phyloP scores from a whole-genome alignment of 2,797 vertebrate species.

The Podarcis siculus region DNA sequence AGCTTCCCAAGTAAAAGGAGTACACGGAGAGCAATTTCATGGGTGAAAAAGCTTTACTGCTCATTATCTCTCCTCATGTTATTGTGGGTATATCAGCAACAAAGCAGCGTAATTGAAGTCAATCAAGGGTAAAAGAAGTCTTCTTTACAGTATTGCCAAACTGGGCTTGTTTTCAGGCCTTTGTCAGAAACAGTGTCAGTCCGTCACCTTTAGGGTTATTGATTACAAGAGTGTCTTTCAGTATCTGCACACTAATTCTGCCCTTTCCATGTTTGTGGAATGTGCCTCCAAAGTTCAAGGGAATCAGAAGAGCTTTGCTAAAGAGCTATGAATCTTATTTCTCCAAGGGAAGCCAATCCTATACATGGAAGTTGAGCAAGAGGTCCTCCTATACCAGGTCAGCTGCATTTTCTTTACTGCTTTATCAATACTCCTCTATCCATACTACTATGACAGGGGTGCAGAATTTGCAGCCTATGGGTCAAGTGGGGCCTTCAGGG shows the following conservation, averaged over 20 bases:
- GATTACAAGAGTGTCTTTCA: conserved; percentile 26
- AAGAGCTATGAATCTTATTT: conserved; percentile 33
- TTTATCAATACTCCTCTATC: not conserved
- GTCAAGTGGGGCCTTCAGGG: too few relatives aligned
- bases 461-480: too few relatives aligned
- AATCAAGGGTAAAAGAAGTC: conserved; percentile 63
- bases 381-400: not conserved
- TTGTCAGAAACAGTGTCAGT: conserved; percentile 22
- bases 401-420: not conserved
- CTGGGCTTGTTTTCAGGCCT: not conserved
- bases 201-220: conserved; percentile 15
- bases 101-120: conserved; percentile 67
- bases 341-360: conserved; percentile 5
- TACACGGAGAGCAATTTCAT: conserved; percentile 61
- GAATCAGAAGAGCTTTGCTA: not conserved
- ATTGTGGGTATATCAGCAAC: conserved; percentile 51
- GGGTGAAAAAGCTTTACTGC: conserved; percentile 63
- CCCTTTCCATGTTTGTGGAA: conserved; percentile 28
- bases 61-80: conserved; percentile 66
- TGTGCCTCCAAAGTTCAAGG: conserved; percentile 7
- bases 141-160: not conserved
- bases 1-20: conserved; percentile 58
- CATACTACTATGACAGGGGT: not conserved
- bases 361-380: not conserved
- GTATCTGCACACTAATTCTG: conserved; percentile 29